Conservation (phyloP, 1,140 invertebrate genomes). For the Leptoteleia sp. region DNA sequence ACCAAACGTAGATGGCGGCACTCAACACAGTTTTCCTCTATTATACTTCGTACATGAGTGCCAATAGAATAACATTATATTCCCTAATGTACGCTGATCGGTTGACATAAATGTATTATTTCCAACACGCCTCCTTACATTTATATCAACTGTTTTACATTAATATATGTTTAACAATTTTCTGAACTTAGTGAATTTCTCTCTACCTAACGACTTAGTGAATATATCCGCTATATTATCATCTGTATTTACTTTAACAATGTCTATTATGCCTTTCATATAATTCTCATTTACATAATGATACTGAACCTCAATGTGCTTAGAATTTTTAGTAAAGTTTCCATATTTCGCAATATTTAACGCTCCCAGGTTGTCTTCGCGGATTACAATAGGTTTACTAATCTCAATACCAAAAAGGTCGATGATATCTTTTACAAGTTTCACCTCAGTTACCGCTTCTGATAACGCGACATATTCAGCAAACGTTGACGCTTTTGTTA, state of each 20-base stretch:
- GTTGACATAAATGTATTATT: conserved; percentile 1
- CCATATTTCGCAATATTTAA: conserved; percentile 35
- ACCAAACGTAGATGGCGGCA: too few species aligned
- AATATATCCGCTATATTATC: conserved; percentile 39
- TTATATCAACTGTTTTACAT: not conserved
- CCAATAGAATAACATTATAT: too few species aligned
- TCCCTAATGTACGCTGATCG: too few species aligned
- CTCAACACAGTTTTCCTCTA: too few species aligned
- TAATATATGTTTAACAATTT: conserved; percentile 1
- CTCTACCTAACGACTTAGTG: conserved; percentile 21
- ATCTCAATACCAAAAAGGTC: too few species aligned
- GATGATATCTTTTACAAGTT: conserved; percentile 22
- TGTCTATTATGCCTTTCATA: conserved; percentile 19
- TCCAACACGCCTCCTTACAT: conserved; percentile 33
- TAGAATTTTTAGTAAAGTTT: conserved; percentile 31
- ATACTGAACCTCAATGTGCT: conserved; percentile 44
- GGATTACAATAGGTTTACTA: too few species aligned
- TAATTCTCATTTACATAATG: conserved; percentile 40
- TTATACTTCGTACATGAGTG: too few species aligned
- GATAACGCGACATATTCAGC: conserved; percentile 58
- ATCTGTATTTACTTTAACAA: conserved; percentile 27
- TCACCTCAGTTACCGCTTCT: conserved; percentile 34
- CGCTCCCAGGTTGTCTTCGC: not conserved
- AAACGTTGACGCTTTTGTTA: conserved; percentile 24
- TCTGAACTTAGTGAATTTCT: conserved; percentile 23